Conservation (phyloP, 1,140 invertebrate genomes). For the Brachionus calyciflorus region DNA sequence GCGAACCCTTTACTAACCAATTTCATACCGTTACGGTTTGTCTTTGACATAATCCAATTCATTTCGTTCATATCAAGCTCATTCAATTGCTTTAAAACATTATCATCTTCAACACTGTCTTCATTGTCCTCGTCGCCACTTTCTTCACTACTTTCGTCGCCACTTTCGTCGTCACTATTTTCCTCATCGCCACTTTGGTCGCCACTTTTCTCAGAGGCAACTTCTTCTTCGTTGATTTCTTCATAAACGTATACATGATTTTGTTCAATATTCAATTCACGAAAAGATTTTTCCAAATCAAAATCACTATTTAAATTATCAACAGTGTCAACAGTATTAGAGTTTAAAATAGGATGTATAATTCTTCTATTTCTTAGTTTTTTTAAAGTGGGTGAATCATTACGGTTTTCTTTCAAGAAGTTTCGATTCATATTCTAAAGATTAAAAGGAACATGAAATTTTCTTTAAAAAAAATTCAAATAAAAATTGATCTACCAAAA, state of each 20-base stretch:
- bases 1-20: not conserved
- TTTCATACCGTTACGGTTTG: not conserved
- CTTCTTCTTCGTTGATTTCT: not conserved
- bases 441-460: too few relatives aligned
- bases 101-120: not conserved
- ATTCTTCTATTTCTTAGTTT: not conserved
- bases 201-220: not conserved
- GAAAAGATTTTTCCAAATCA: too few relatives aligned
- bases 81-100: not conserved
- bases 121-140: too few relatives aligned
- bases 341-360: not conserved
- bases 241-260: not conserved
- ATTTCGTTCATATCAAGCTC: not conserved
- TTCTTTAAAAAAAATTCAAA: too few relatives aligned
- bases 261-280: not conserved
- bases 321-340: not conserved
- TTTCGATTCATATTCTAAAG: constrained; percentile 10
- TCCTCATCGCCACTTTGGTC: not conserved
- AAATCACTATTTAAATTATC: too few relatives aligned
- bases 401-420: not conserved
- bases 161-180: not conserved
- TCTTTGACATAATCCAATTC: too few relatives aligned
- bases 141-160: too few relatives aligned
- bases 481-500: too few relatives aligned
- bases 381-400: not conserved